phyloP scores from a whole-genome alignment of 2,888 invertebrate species.

The Agrilus biguttatus region DNA sequence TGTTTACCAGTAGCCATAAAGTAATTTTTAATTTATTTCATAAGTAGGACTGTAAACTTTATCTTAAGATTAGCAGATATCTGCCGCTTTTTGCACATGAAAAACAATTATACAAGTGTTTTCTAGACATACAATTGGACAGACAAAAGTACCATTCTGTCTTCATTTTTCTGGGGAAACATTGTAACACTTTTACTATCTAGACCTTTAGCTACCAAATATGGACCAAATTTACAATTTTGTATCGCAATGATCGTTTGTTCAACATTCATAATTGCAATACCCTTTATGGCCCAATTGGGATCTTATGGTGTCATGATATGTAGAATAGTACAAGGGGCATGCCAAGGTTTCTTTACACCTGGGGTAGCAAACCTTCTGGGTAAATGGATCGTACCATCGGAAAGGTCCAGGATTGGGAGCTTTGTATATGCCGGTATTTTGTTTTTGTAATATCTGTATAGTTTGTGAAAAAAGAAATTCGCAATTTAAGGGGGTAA shows the following conservation, averaged over 20 bases:
- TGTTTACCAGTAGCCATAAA: too few species aligned
- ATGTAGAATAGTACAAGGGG: conserved; percentile 56
- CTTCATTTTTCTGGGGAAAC: conserved; percentile 72
- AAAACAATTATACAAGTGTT: too few species aligned
- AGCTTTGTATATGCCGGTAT: conserved; percentile 45
- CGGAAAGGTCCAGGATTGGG: conserved; percentile 53
- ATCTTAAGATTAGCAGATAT: too few species aligned
- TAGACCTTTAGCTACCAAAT: conserved; percentile 52
- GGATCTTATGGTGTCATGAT: conserved; percentile 47
- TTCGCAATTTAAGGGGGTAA: conserved; percentile 45
- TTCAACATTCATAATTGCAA: conserved; percentile 45
- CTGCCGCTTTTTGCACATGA: too few species aligned
- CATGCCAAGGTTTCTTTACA: conserved; percentile 56
- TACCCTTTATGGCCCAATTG: conserved; percentile 50
- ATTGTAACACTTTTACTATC: conserved; percentile 55
- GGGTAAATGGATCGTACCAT: conserved; percentile 59
- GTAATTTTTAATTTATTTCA: too few species aligned
- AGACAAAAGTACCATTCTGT: conserved; percentile 41
- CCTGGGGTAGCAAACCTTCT: conserved; percentile 57
- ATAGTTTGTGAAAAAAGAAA: conserved; percentile 29
- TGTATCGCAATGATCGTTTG: conserved; percentile 40
- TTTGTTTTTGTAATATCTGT: too few species aligned
- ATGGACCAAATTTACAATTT: conserved; percentile 59
- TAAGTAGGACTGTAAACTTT: too few species aligned
- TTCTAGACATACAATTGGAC: conserved; percentile 40